Evolutionary conservation across 2,797 vertebrate species (phyloP).

Genomic region (Babyrousa celebensis): DNA sequence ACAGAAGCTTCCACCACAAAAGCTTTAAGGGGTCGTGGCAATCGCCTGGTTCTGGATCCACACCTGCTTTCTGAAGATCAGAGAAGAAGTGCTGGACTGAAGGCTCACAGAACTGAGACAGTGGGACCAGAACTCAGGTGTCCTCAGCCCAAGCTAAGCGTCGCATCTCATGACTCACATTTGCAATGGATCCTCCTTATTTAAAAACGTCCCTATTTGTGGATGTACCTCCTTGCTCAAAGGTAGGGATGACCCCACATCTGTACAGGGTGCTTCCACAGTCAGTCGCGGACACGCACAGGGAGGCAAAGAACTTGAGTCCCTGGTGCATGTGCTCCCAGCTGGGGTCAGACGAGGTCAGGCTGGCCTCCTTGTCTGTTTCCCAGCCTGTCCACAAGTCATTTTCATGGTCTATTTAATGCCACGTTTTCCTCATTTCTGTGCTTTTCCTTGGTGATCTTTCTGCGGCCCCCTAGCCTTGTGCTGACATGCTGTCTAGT

Average conservation of each 20-base stretch:
- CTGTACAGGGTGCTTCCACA: rapidly evolving
- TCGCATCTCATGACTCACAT: rapidly evolving
- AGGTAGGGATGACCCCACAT: neutral
- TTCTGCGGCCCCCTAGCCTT: neutral
- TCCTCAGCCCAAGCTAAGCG: neutral
- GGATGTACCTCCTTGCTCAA: neutral
- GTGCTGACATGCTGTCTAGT: neutral
- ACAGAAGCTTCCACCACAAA: rapidly evolving
- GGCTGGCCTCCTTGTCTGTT: rapidly evolving
- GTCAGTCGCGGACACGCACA: rapidly evolving
- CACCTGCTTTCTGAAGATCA: neutral
- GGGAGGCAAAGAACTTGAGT: neutral
- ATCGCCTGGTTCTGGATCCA: rapidly evolving
- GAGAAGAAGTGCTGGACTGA: neutral
- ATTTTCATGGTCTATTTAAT: neutral
- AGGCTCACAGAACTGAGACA: rapidly evolving
- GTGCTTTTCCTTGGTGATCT: neutral
- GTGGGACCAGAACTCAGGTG: rapidly evolving
- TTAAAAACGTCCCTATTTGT: rapidly evolving
- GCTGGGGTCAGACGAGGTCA: rapidly evolving
- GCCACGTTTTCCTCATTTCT: neutral
- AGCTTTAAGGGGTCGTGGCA: rapidly evolving
- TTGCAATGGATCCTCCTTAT: rapidly evolving
- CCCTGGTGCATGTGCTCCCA: rapidly evolving
- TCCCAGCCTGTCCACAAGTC: rapidly evolving